Evolutionary conservation across 2,797 vertebrate species (phyloP).

Genomic region (Carcharodon carcharias): DNA sequence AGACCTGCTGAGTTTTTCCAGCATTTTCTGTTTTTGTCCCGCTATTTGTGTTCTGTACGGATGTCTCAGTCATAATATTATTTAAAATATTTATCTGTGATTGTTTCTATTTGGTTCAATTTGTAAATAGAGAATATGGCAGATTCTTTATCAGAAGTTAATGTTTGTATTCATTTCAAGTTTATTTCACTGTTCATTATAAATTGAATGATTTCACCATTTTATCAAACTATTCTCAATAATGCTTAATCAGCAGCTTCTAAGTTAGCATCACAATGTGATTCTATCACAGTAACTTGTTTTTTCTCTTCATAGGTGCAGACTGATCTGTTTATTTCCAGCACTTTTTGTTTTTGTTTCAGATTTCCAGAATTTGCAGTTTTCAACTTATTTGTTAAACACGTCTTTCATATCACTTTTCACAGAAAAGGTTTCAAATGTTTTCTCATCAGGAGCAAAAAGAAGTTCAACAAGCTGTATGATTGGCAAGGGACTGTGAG

Average conservation of each 20-base stretch:
- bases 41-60: background rate
- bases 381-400: background rate
- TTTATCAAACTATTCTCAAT: background rate
- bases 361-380: background rate
- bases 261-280: background rate
- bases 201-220: background rate
- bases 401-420: conserved; percentile 19
- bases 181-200: background rate
- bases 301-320: background rate
- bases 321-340: background rate
- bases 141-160: background rate
- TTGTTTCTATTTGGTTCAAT: background rate
- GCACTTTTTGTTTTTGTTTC: background rate
- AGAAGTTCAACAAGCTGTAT: conserved; percentile 13
- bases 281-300: background rate
- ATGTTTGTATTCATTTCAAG: background rate
- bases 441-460: conserved; percentile 17
- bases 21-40: too few species aligned
- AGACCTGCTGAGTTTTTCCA: too few species aligned
- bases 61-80: background rate
- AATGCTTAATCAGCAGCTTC: background rate
- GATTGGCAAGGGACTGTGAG: background rate
- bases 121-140: background rate
- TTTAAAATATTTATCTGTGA: background rate
- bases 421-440: background rate